Evolutionary conservation across 2,113 vertebrate genomes (phyloP), one percentile per base, ranked within the genome.

Genomic region (Apteryx mantelli): DNA sequence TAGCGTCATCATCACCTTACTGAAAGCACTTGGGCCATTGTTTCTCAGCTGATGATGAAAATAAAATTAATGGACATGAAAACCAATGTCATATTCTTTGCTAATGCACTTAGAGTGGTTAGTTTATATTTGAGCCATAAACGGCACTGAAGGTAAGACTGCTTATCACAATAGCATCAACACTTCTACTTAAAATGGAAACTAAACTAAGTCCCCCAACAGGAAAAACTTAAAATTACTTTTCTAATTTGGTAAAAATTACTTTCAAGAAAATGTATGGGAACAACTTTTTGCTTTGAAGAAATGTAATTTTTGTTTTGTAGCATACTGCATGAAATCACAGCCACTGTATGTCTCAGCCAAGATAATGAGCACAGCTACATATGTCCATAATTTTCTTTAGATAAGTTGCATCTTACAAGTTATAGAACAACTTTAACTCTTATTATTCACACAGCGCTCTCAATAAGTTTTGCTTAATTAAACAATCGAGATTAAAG

Each of bases 11-110:
- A 99, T 97, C n/a, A 99, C 99, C 91, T 99, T 99, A 86, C 99
- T 99, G 98, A 99, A 98, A 0, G 99, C 99, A 93, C 99, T 99
- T 24, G 99, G 99, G 5, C 99, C 99, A 1, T 98, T 99, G 97
- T 99, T 99, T 86, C 98, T 98, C 25, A 99, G 98, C 99, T 99
- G 97, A 74, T 52, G n/a, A 89, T 11, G 50, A 77, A 95, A 93
- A 97, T 13, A 88, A 93, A 88, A 65, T 34, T 22, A 58, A 71
- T 4, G 80, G 21, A 58, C 44, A 5, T 48, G 18, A 75, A 79
- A 53, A 63, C 0, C 21, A 36, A 46, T 19, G 17, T 24, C 5
- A 1, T 9, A 10, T 36, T 46, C 26, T 48, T 61, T 82, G 12
- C 63, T 70, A 74, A 65, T 11, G 13, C 25, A 13, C 11, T 44